Conservation (phyloP, 2,113 vertebrate genomes). For the Todiramphus chloris region DNA sequence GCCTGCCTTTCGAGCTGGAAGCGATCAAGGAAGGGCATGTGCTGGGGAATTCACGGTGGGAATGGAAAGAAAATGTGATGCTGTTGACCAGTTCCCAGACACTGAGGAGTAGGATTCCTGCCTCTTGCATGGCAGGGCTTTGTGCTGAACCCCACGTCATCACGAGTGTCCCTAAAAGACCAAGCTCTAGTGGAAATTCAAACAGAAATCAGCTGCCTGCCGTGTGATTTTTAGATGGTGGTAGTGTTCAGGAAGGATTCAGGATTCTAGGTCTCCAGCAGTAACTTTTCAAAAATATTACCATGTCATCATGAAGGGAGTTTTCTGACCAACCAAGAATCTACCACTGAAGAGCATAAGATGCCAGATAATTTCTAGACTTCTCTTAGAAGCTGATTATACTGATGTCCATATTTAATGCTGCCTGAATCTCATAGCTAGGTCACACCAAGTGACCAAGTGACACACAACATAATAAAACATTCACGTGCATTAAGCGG, state of each 20-base stretch:
- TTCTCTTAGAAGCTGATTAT: background rate
- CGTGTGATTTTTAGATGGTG: background rate
- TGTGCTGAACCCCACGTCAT: background rate
- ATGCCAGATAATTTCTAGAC: background rate
- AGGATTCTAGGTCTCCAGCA: background rate
- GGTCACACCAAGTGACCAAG: background rate
- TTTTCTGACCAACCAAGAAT: background rate
- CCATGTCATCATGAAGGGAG: background rate
- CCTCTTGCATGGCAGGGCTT: background rate
- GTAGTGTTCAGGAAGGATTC: background rate
- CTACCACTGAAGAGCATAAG: background rate
- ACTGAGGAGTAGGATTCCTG: background rate
- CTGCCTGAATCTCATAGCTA: background rate
- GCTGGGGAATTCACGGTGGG: background rate
- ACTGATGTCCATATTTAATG: background rate
- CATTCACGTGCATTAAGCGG: background rate
- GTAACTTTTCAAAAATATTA: background rate
- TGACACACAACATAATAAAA: background rate
- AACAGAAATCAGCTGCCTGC: background rate
- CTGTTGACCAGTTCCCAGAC: background rate
- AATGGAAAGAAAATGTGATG: background rate
- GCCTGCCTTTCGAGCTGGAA: rapidly evolving
- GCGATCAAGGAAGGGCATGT: rapidly evolving
- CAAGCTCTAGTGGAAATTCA: background rate
- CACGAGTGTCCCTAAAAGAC: background rate